Conservation (phyloP, 1,140 invertebrate species). For the Drosophila neocordata region DNA sequence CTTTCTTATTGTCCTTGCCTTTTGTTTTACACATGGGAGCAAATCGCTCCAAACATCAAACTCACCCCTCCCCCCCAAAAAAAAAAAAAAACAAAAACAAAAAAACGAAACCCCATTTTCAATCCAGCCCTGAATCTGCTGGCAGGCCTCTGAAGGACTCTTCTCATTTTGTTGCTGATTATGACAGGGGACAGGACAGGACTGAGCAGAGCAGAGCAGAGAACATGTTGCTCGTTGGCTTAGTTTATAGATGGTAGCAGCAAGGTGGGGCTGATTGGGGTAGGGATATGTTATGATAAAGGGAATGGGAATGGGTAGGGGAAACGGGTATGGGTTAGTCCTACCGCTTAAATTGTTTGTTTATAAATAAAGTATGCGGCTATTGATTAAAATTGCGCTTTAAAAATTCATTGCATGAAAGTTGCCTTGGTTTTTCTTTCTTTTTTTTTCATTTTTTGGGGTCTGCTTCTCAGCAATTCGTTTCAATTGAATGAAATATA, state of each 20-base stretch:
- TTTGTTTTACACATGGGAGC: conserved; percentile 58
- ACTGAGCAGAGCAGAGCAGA: neutral
- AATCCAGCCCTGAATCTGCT: neutral
- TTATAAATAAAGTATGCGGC: conserved; percentile 72
- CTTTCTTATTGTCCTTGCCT: conserved; percentile 34
- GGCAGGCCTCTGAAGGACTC: neutral
- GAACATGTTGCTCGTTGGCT: conserved; percentile 20
- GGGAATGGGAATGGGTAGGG: too few species aligned
- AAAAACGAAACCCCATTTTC: neutral
- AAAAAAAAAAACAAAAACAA: too few species aligned
- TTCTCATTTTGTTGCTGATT: conserved; percentile 35
- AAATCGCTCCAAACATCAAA: neutral
- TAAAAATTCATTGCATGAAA: conserved; percentile 71
- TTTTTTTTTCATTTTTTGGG: neutral
- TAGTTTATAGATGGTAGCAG: neutral
- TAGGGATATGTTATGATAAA: neutral
- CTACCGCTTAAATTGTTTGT: conserved; percentile 66
- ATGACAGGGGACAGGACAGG: conserved; percentile 30
- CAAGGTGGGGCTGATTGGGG: neutral
- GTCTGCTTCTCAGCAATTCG: conserved; percentile 33
- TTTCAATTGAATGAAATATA: conserved; percentile 60
- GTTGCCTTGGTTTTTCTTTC: conserved; percentile 9
- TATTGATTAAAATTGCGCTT: conserved; percentile 78
- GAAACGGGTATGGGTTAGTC: neutral
- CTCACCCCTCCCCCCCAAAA: too few species aligned